A percentile compares a stretch with the other conserved stretches of the same genome.
Conservation (phyloP, 2,113 vertebrate species). For the Burhinus bistriatus region DNA sequence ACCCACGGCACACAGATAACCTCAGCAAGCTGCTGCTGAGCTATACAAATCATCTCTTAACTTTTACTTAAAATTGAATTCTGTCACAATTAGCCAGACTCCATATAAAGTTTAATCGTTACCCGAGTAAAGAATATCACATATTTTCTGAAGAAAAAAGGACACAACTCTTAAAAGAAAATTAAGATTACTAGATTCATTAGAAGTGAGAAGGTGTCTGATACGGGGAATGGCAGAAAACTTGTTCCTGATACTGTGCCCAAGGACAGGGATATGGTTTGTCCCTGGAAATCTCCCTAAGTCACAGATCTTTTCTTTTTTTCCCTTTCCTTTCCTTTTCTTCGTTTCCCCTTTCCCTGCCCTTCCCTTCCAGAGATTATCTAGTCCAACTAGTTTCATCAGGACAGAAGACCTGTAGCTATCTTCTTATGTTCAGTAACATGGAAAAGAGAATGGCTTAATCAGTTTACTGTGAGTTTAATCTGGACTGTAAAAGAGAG, state of each 20-base stretch:
- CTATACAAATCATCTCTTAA: neutral
- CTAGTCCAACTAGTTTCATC: neutral
- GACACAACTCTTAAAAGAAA: neutral
- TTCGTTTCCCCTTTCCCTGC: neutral
- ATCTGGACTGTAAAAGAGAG: neutral
- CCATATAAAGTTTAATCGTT: accelerated
- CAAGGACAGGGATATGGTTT: neutral
- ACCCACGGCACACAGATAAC: neutral
- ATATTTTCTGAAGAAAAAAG: neutral
- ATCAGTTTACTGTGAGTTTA: neutral
- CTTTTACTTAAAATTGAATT: neutral
- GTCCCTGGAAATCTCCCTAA: neutral
- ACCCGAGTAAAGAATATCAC: neutral
- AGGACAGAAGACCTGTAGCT: neutral
- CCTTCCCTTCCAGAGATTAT: neutral
- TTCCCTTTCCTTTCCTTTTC: neutral
- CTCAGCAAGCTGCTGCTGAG: neutral
- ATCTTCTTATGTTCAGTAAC: neutral
- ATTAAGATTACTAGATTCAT: neutral
- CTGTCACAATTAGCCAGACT: neutral
- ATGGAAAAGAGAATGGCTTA: neutral
- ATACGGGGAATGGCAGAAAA: neutral
- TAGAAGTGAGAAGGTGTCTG: neutral
- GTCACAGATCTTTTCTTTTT: neutral
- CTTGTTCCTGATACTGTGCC: neutral